Base-by-base conservation (phyloP, 2,888 invertebrate genomes). In the Xestia xanthographa region DNA sequence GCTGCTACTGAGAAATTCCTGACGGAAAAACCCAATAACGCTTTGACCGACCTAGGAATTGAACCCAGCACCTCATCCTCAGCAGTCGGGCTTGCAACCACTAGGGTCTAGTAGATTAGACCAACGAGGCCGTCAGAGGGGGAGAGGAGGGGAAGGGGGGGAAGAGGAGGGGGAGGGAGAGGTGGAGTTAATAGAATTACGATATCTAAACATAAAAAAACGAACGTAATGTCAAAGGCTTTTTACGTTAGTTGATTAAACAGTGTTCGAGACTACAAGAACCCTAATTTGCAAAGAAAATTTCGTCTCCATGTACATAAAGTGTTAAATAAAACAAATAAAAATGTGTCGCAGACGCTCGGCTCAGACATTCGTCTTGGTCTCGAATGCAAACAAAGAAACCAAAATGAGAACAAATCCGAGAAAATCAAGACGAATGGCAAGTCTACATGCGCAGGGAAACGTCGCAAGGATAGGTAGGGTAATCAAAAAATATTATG, bases 401-500 rank as follows among this genome's bases (percentile, higher is more conserved):
- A 80, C 45, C 72, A 14, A 66, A 77, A 77, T 70, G 67, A 68
- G 82, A 77, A 85, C 66, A 75, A 82, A 70, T 84, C 80, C 76
- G 56, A 58, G 72, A 17, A 65, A 86, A 80, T 79, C 63, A 76
- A 76, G 63, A 83, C 48, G 66, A 63, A 85, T 83, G 65, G 79
- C 50, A 6, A 56, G 34, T 38, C 77, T 77, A 85, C 84, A 73
- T 29, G 67, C 29, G 14, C 58, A 48, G 41, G 70, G 48, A 73
- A 68, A 70, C 72, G 43, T 79, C 63, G 67, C 12, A 60, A 38
- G 56, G 29, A 58, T 79, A 79, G 75, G 85, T 72, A 77, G 73
- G 66, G 75, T 83, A 85, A 85, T 78, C 80, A 78, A 74, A 78
- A 85, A 76, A 86, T 86, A 85, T 86, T 80, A 80, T 83, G 72